Base-by-base conservation (phyloP, 2,888 invertebrate species). In the Stegana nigrithorax region DNA sequence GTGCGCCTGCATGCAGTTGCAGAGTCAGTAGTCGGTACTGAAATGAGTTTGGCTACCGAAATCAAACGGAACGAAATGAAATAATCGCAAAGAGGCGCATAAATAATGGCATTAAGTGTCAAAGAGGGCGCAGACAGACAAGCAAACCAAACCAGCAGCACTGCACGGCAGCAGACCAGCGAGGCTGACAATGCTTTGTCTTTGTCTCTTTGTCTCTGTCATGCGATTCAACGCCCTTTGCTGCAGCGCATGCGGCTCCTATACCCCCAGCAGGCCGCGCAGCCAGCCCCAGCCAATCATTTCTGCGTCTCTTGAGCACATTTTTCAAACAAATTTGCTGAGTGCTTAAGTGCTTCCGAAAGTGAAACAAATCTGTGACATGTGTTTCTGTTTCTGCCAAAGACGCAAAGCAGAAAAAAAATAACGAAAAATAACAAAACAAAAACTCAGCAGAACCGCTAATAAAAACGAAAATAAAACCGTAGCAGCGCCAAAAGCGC, bases 351-450 rank as follows among this genome's bases (percentile, higher is more conserved):
- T 81, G 82, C 83, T 83, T 82, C 82, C 80, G 81, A 78, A 80
- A 78, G 74, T 73, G 80, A 81, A 82, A 83, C 83, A 83, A 82
- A 83, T 82, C 83, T 82, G 83, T 81, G 82, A 82, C 82, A 82
- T 83, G 80, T 82, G 83, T 82, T 82, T 73, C 68, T 65, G 71
- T 66, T 67, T 69, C 78, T 66, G 71, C 67, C 66, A 62, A 65
- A 42, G 42, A n/a, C 47, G 36, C 58, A 45, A 44, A 50, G 56
- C 36, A 58, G 36, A 39, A 45, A 2, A 12, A 19, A 21, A 45
- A 2, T 23, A 47, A 47, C 21, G 27, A 32, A 2, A 45, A 45
- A 10, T 23, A 7, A 4, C 19, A 19, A 21, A 45, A 23, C 45
- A 45, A 21, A 45, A 45, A 12, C 19, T 45, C 8, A 45, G 45